phyloP scores from a whole-genome alignment of 1,140 invertebrate genomes.

The Ericerus pela region DNA sequence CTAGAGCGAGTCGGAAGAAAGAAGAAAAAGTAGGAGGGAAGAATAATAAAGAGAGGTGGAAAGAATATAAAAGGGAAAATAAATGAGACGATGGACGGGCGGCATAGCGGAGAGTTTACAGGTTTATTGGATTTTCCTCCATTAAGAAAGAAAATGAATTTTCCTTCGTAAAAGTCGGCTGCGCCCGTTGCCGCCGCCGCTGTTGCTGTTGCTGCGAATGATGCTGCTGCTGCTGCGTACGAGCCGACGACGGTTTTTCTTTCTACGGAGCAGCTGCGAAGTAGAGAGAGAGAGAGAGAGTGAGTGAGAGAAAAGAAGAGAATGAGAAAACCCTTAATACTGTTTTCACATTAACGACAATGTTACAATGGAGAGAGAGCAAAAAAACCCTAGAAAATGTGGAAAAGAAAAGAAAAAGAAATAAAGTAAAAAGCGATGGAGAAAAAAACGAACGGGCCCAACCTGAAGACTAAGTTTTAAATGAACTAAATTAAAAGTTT shows the following conservation, averaged over 20 bases:
- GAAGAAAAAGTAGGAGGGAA: conserved; percentile 15
- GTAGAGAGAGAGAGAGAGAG: background rate
- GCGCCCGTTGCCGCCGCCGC: background rate
- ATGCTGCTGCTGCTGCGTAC: background rate
- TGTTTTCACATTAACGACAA: conserved; percentile 4
- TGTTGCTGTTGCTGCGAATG: background rate
- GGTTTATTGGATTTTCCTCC: conserved; percentile 12
- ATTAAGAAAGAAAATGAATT: conserved; percentile 12
- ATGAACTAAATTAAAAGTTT: conserved; percentile 11
- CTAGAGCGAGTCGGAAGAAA: conserved; percentile 15
- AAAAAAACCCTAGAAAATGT: no score
- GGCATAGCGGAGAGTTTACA: conserved; percentile 7
- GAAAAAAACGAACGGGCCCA: conserved; percentile 2
- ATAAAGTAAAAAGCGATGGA: background rate
- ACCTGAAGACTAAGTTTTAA: conserved; percentile 8
- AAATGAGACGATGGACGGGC: conserved; percentile 8
- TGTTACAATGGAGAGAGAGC: conserved; percentile 9
- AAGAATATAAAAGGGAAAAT: conserved; percentile 12
- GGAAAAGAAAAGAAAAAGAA: no score
- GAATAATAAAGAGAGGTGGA: conserved; percentile 10
- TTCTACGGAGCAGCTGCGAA: background rate
- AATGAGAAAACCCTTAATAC: conserved; percentile 5
- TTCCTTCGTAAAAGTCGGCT: conserved; percentile 3
- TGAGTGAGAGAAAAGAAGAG: background rate
- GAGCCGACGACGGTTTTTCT: no score